A percentile compares a stretch with the other conserved stretches of the same genome.
Conservation (phyloP, 1,140 invertebrate genomes). For the Vollenhovia emeryi region DNA sequence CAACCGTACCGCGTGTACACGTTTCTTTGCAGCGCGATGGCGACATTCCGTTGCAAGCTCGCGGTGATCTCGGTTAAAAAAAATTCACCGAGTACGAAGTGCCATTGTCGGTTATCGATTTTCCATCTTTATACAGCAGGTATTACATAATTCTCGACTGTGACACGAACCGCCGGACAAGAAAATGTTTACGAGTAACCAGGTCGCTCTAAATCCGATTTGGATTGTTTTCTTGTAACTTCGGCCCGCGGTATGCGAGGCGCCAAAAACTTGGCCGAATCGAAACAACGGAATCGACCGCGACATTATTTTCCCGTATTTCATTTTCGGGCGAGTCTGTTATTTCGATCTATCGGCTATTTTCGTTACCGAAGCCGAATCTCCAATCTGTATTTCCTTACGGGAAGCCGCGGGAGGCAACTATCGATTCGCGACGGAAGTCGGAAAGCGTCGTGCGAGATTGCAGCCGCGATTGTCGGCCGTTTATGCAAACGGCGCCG, state of each 20-base stretch:
- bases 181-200: background rate
- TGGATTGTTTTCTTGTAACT: background rate
- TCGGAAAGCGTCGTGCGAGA: background rate
- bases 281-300: background rate
- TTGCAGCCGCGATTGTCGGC: background rate
- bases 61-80: background rate
- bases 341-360: background rate
- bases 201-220: background rate
- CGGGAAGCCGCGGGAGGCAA: background rate
- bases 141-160: background rate
- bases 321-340: background rate
- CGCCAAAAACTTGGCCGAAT: background rate
- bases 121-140: background rate
- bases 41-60: conserved; percentile 40
- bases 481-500: conserved; percentile 31
- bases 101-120: conserved; percentile 39
- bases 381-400: background rate
- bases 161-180: background rate
- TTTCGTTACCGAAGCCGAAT: background rate
- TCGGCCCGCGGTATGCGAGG: background rate
- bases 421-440: background rate
- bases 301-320: background rate
- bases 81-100: conserved; percentile 5
- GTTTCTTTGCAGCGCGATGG: conserved; percentile 68
- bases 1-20: conserved; percentile 14